Conservation (phyloP, 2,113 vertebrate species). For the Salvator merianae region DNA sequence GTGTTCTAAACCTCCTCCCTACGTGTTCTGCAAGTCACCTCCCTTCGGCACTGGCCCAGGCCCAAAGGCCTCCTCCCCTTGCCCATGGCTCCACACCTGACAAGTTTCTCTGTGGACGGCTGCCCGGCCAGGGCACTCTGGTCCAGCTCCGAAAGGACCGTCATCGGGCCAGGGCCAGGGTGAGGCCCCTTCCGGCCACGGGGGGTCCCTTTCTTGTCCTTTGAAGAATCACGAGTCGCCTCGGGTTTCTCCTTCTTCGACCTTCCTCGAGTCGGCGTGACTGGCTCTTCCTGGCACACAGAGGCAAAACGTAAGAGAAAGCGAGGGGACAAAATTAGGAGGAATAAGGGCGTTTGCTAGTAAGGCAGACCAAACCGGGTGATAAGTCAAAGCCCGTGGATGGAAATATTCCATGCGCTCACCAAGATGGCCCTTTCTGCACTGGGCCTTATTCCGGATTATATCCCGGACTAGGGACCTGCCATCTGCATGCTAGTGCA, state of each 20-base stretch:
- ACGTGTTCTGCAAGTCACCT: background rate
- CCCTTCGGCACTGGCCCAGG: background rate
- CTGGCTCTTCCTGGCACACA: constrained; percentile 59
- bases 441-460: too few species aligned
- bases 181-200: constrained; percentile 45
- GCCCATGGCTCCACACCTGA: constrained; percentile 65
- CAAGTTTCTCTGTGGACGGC: constrained; percentile 45
- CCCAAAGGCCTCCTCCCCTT: too few species aligned
- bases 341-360: too few species aligned
- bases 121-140: constrained; percentile 36
- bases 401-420: too few species aligned
- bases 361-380: too few species aligned
- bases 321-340: background rate
- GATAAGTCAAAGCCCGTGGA: too few species aligned
- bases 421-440: too few species aligned
- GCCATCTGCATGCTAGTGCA: too few species aligned
- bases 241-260: constrained; percentile 61
- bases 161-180: accelerated
- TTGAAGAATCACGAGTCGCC: constrained; percentile 43
- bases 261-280: constrained; percentile 40
- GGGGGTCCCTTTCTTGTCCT: constrained; percentile 50
- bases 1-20: too few species aligned
- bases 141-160: constrained; percentile 34
- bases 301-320: constrained; percentile 7
- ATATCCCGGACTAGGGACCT: too few species aligned